Percentiles rank a stretch among this genome's conserved stretches.
Conservation (phyloP, 2,888 invertebrate genomes). For the Scaptodrosophila latifasciaeformis region DNA sequence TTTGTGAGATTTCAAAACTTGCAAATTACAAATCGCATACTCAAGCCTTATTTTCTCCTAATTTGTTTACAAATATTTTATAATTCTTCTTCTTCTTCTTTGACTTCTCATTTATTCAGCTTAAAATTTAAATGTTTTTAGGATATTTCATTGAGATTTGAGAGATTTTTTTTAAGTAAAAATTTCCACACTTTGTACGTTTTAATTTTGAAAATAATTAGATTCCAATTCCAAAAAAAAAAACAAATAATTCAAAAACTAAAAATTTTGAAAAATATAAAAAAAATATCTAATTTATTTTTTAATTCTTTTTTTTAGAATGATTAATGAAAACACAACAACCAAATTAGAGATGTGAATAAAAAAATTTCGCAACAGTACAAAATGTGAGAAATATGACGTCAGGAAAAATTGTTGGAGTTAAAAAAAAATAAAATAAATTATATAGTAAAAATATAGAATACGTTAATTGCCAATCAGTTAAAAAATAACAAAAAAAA, state of each 20-base stretch:
- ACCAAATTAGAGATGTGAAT: constrained; percentile 33
- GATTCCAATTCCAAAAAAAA: no score
- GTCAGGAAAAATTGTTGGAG: no score
- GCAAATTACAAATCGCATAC: constrained; percentile 46
- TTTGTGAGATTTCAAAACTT: constrained; percentile 39
- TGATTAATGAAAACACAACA: constrained; percentile 35
- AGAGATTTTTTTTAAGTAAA: constrained; percentile 3
- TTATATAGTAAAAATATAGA: no score
- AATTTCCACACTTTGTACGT: constrained; percentile 48
- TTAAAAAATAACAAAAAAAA: constrained; percentile 49
- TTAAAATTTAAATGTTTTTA: constrained; percentile 23
- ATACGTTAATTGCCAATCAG: constrained; percentile 15
- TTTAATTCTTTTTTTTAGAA: constrained; percentile 18
- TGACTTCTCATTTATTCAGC: constrained; percentile 13
- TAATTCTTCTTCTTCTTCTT: constrained; percentile 1
- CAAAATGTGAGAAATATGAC: constrained; percentile 49
- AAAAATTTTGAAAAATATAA: constrained; percentile 19
- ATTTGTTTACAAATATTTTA: neutral
- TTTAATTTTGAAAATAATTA: constrained; percentile 10
- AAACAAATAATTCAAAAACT: constrained; percentile 15
- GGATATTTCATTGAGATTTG: constrained; percentile 4
- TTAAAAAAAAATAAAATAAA: no score
- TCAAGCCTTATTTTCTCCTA: constrained; percentile 3
- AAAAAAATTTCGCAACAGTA: constrained; percentile 46
- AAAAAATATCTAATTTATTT: constrained; percentile 18